Evolutionary conservation across 2,888 invertebrate genomes (phyloP), one percentile per base, ranked within the genome.

Genomic region (Ochropleura leucogaster): DNA sequence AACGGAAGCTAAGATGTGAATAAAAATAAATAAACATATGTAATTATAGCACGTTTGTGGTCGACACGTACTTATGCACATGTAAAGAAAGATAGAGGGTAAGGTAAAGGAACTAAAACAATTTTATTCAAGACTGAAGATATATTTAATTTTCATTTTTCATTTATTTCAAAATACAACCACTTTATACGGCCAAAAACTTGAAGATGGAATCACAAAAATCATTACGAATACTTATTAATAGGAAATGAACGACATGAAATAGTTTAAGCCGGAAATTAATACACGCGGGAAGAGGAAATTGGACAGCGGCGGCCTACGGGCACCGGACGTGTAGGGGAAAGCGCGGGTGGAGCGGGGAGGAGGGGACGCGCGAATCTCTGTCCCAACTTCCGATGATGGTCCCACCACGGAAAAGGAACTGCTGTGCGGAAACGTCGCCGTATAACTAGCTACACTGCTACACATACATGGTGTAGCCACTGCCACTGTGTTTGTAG

Each of bases 201-300:
- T 75, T 68, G 4, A 79, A 81, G 75, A 79, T 68, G 49, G 51
- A 68, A 77, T 79, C 83, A 81, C 80, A 73, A 84, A 87, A 85
- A 86, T 85, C 71, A 77, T 85, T 80, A 87, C 84, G 80, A 89
- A 90, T 88, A 57, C 55, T 79, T 77, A 88, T 90, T 90, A 89
- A 89, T 92, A 94, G 93, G 94, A 94, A 95, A 94, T 93, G 92
- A 92, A 93, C 93, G 92, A 92, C 91, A 90, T 90, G 87, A 89
- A 92, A 92, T 93, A 93, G 94, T 93, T 92, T 91, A 92, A 92
- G 91, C 91, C 95, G 95, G 95, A 96, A 95, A 96, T 95, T 94
- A 95, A 95, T 93, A 93, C 92, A 94, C 93, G 93, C 94, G 94
- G 93, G 93, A 95, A 94, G 92, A 96, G 96, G 96, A 96, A 96